These are phyloP conservation scores for Paraplagusia blochii DNA, from an alignment of 2,113 vertebrate genomes.

Conservation along the genomic window DNA sequence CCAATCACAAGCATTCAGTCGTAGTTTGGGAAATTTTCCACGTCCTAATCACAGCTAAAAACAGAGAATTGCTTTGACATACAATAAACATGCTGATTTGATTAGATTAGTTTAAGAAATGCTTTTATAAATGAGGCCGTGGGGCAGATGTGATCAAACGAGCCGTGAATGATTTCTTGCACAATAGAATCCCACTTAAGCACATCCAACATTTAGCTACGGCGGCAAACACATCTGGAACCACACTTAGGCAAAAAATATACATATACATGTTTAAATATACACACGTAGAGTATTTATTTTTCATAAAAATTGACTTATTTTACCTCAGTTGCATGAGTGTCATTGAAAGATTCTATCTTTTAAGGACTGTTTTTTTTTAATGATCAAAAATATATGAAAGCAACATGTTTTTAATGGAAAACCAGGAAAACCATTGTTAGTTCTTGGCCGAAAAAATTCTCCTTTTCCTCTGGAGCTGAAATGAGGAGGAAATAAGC, in stretches of 20 bases:
- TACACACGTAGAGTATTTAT: no score
- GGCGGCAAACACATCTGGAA: conserved; percentile 59
- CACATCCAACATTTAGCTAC: conserved; percentile 44
- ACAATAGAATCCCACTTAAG: conserved; percentile 54
- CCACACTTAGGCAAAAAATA: background rate
- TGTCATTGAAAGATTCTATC: no score
- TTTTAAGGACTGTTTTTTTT: no score
- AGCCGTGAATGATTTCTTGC: conserved; percentile 54
- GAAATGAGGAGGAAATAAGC: conserved; percentile 30
- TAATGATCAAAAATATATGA: no score
- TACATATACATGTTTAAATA: no score
- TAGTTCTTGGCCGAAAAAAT: conserved; percentile 17
- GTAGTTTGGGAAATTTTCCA: conserved; percentile 39
- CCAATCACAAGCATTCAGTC: no score
- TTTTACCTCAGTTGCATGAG: no score
- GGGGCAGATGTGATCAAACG: conserved; percentile 50
- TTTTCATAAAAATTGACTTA: no score
- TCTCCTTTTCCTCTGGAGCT: conserved; percentile 25
- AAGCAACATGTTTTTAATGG: conserved; percentile 25
- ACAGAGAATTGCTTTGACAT: conserved; percentile 40
- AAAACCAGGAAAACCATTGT: conserved; percentile 3
- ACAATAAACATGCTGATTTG: conserved; percentile 40
- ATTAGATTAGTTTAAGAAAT: conserved; percentile 56
- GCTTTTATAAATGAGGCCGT: conserved; percentile 52
- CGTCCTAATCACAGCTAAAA: conserved; percentile 23